Evolutionary conservation across 2,888 invertebrate genomes (phyloP), one percentile per base, ranked within the genome.

Genomic region (Uloborus plumipes): DNA sequence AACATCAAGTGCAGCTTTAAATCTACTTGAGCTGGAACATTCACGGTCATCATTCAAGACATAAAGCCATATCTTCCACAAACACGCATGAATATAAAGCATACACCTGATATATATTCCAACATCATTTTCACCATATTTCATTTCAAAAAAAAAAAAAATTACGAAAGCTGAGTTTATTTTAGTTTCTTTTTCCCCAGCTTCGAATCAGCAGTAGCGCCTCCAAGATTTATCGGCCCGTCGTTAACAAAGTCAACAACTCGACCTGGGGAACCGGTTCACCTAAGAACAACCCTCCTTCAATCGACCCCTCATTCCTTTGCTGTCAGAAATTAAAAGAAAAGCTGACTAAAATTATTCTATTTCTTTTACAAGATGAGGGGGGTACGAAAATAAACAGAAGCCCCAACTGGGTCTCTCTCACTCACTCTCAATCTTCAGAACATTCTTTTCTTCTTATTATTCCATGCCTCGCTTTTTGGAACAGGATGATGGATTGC

Each of bases 201-300:
- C 49, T 18, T 20, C 50, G 59, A 67, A 75, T 75, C 67, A 75
- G 59, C 75, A 66, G 61, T 74, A 74, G 65, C 74, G 50, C 69
- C 18, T 20, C 18, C 55, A 22, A 31, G 70, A 71, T 78, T 78
- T 78, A 65, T 59, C 39, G 77, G 50, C 47, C 31, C 70, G 71
- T 78, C 77, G 77, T 71, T 71, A 78, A 39, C 70, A 58, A 78
- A 78, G 77, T 78, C 77, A 78, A 78, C 77, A 78, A 26, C 58
- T 58, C 22, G 50, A 64, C 55, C 53, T 22, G 65, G 65, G 39
- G 39, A 65, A 55, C 9, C 20, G 58, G 55, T 70, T 58, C 22
- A 16, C 39, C 31, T 39, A 20, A 58, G 31, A 22, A 16, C 26
- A n/a, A 49, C 69, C 69, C 26, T 76, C 59, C 51, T 61, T 31